Evolutionary conservation across 2,113 vertebrate species (phyloP).

Genomic region (Zosterops pallidus): DNA sequence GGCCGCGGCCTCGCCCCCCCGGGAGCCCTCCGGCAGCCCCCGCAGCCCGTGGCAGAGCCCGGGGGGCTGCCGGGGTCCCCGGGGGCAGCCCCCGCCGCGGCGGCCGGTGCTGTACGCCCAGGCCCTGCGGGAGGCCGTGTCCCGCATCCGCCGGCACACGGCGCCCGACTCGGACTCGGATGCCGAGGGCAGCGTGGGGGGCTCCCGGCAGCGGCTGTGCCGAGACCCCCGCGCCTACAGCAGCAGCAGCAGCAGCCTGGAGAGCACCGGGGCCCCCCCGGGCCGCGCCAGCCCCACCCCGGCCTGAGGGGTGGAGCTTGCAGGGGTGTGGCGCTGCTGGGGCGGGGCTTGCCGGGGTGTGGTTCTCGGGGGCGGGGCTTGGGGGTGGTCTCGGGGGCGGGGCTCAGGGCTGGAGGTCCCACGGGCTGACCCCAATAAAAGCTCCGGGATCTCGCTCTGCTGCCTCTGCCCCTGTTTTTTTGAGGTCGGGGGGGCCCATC

Average conservation of each 20-base stretch:
- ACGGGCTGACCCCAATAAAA: background rate
- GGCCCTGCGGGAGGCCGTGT: slow-evolving; percentile 84
- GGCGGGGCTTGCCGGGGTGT: background rate
- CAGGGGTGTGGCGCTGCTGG: background rate
- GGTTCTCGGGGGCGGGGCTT: background rate
- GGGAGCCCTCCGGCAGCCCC: background rate
- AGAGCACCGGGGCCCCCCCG: slow-evolving; percentile 72
- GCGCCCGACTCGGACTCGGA: slow-evolving; percentile 92
- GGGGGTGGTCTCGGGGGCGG: background rate
- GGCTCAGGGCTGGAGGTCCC: background rate
- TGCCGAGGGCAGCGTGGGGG: slow-evolving; percentile 52
- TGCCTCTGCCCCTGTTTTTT: background rate
- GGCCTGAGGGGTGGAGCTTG: background rate
- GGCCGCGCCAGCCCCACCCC: background rate
- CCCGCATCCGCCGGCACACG: slow-evolving; percentile 89
- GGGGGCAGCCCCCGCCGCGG: background rate
- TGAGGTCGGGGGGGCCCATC: rapidly evolving
- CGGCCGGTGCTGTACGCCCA: slow-evolving; percentile 70
- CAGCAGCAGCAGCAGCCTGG: slow-evolving; percentile 74
- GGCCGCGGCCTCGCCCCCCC: background rate
- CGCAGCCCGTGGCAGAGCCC: background rate
- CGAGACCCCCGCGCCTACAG: slow-evolving; percentile 69
- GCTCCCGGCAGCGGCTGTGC: background rate
- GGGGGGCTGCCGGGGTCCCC: background rate
- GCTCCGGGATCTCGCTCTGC: background rate